These are phyloP conservation scores for Dolichallabes microphthalmus DNA, from an alignment of 2,113 vertebrate species.

Conservation along the genomic window DNA sequence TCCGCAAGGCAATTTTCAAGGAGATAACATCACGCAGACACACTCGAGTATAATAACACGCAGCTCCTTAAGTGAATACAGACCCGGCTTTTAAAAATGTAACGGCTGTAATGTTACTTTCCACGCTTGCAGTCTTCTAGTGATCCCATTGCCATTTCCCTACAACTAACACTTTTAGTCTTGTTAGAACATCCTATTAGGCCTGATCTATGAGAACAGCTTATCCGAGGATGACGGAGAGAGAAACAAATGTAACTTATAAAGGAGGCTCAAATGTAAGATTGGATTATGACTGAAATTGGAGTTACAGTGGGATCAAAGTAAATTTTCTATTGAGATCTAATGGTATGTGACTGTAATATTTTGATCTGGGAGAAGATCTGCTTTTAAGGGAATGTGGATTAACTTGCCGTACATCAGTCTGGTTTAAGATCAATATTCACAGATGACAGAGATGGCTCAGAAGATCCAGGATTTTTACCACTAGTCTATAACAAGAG, in stretches of 20 bases:
- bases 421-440: slow-evolving; percentile 64
- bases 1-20: slow-evolving; percentile 63
- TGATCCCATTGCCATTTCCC: slow-evolving; percentile 25
- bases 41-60: slow-evolving; percentile 69
- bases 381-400: slow-evolving; percentile 55
- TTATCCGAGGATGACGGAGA: slow-evolving; percentile 49
- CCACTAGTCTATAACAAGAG: slow-evolving; percentile 49
- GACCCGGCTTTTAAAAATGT: slow-evolving; percentile 60
- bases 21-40: slow-evolving; percentile 72
- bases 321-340: slow-evolving; percentile 61
- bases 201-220: slow-evolving; percentile 47
- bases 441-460: slow-evolving; percentile 44
- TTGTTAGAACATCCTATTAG: slow-evolving; percentile 56
- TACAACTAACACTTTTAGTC: slow-evolving; percentile 53
- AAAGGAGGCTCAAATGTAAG: slow-evolving; percentile 64
- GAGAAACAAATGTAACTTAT: slow-evolving; percentile 59
- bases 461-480: slow-evolving; percentile 50
- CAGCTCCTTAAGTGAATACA: slow-evolving; percentile 71
- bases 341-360: slow-evolving; percentile 70
- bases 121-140: slow-evolving; percentile 30
- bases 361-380: slow-evolving; percentile 68
- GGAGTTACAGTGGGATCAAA: slow-evolving; percentile 66
- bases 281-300: slow-evolving; percentile 65
- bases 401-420: slow-evolving; percentile 67
- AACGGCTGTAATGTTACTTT: slow-evolving; percentile 59